A percentile compares a stretch with the other conserved stretches of the same genome.
Evolutionary conservation across 2,797 vertebrate genomes (phyloP).

Genomic region (Rhodeus uyekii): DNA sequence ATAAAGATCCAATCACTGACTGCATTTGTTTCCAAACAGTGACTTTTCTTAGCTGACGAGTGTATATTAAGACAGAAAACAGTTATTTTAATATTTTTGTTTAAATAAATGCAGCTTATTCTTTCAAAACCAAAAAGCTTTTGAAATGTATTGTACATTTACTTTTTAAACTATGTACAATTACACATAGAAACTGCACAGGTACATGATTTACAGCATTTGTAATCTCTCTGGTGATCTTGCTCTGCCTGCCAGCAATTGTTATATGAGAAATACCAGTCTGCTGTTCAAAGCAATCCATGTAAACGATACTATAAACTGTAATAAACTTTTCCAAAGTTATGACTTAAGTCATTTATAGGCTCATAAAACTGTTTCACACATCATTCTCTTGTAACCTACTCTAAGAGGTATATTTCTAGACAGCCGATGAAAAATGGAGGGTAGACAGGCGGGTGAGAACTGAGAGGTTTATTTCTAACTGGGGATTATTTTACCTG

Average conservation of each 20-base stretch:
- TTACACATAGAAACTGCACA: background rate
- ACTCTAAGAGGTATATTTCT: background rate
- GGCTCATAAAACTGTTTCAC: slow-evolving; percentile 19
- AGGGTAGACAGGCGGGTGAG: background rate
- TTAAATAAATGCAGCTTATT: background rate
- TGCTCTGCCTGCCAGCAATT: slow-evolving; percentile 84
- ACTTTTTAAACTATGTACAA: background rate
- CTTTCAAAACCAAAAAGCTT: background rate
- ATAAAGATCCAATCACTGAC: no score
- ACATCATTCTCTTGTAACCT: slow-evolving; percentile 17
- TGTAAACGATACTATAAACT: slow-evolving; percentile 21
- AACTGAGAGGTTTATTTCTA: background rate
- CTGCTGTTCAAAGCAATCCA: background rate
- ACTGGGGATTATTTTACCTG: background rate
- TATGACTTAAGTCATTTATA: slow-evolving; percentile 21
- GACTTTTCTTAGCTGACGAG: no score
- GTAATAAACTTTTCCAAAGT: slow-evolving; percentile 28
- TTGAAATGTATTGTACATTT: background rate
- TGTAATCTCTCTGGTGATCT: slow-evolving; percentile 15
- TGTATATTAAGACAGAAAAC: background rate
- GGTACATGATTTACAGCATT: background rate
- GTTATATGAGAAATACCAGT: slow-evolving; percentile 35
- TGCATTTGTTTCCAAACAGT: no score
- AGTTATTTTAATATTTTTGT: background rate
- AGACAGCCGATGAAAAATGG: background rate